Base-by-base conservation (phyloP, 2,113 vertebrate genomes). In the Chlamydotis undulata region DNA sequence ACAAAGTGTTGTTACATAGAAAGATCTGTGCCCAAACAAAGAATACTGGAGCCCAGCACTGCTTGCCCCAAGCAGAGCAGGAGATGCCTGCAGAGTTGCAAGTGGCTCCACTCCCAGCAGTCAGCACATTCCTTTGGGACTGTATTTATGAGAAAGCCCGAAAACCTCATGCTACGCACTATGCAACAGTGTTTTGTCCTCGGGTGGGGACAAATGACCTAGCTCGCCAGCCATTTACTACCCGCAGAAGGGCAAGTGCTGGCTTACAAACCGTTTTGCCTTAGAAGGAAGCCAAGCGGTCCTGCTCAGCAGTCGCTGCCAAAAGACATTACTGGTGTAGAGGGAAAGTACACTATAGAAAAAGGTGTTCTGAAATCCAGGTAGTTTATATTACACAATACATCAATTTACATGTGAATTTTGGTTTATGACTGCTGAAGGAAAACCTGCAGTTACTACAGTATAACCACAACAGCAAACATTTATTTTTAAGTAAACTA, bases 11-110 rank as follows among this genome's bases (percentile, higher is more conserved):
- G 0, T 31, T 10, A 31, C 9, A 4, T 6, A 19, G 29, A 83
- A 47, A 18, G 33, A 43, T 28, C 29, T 15, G 10, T 37, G 43
- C 37, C 43, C 8, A n/a, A 79, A 45, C 12, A 4, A 35, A n/a
- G 65, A 71, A 83, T 3, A 53, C 3, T 21, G 2, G 14, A 65
- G 21, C 17, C 16, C 83, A 50, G 41, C 10, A 31, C 18, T 0
- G 0, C n/a, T 35, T 35, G 14, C 29, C 39, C 7, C 0, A 1
- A 37, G 69, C 39, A 6, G 45, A 1, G 0, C 35, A 17, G 69
- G 31, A 49, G n/a, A 39, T 28, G 19, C 12, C 22, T 7, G 41
- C 18, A 4, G 24, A 31, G 21, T 29, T n/a, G 29, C n/a, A 35
- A 21, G 22, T 2, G 1, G 47, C 55, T 29, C 19, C 1, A 1